A percentile compares a stretch with the other conserved stretches of the same genome.
Conservation (phyloP, 2,888 invertebrate species). For the Acleris cristana region DNA sequence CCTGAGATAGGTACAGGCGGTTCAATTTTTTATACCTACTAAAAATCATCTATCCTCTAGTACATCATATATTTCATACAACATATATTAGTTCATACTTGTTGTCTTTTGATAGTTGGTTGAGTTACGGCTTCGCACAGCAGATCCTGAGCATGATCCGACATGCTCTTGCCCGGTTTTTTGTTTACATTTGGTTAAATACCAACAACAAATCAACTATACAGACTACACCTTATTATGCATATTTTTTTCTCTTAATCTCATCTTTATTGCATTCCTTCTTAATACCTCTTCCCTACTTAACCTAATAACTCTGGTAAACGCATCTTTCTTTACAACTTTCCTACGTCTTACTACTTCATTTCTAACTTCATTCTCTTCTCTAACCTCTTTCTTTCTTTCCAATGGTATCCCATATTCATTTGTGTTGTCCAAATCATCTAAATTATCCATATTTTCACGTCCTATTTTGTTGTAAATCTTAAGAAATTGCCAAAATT, state of each 20-base stretch:
- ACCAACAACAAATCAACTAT: no score
- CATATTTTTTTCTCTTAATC: constrained; percentile 43
- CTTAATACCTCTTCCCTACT: constrained; percentile 53
- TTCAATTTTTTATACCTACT: no score
- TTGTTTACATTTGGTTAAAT: no score
- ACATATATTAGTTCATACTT: no score
- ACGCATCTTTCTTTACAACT: constrained; percentile 16
- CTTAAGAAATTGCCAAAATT: constrained; percentile 75
- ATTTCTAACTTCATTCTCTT: neutral
- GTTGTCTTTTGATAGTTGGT: no score
- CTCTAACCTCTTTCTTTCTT: neutral
- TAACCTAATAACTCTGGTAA: constrained; percentile 48
- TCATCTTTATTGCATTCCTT: constrained; percentile 48
- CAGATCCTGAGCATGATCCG: no score
- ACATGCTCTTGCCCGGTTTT: no score
- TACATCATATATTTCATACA: no score
- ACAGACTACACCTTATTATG: neutral
- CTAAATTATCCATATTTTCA: constrained; percentile 64
- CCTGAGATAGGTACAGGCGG: no score
- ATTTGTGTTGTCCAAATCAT: constrained; percentile 57
- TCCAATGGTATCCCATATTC: constrained; percentile 61
- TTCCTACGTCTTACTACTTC: constrained; percentile 28
- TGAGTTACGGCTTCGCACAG: no score
- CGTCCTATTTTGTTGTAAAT: constrained; percentile 69
- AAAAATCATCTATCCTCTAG: no score